Evolutionary conservation across 2,113 vertebrate species (phyloP), one percentile per base, ranked within the genome.

Genomic region (Fregetta grallaria): DNA sequence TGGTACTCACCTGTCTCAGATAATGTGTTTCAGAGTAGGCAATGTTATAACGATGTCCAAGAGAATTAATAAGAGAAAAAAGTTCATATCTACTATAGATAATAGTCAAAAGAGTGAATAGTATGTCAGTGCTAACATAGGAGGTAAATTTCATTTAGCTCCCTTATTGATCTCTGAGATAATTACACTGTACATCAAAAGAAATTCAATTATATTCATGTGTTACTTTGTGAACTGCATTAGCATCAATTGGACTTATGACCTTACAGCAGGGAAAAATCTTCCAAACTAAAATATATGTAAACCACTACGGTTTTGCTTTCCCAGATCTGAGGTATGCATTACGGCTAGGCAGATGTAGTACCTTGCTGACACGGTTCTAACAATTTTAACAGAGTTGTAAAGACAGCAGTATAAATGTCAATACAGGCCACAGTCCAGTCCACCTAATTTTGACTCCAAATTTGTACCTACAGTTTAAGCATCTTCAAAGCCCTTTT

Each of bases 111-210:
- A 83, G 44, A 85, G 25, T 59, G 86, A 95, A 61, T 88, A 92
- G 62, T 59, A 95, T 40, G 4, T 76, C 62, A 81, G 8, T 79
- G 26, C 38, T 95, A 80, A 66, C 50, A 61, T 47, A 34, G 14
- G 18, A 95, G 20, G 23, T 47, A 92, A 68, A 88, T 65, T 80
- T 76, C 68, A 90, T 47, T 95, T 94, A 94, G 62, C 38, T 85
- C 23, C 52, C n/a, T 89, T 92, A 97, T 89, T 93, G 78, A 96
- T 94, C 67, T 85, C 30, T 84, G 88, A 94, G 94, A 90, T 90
- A 96, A 94, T 93, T 94, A 95, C 75, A 62, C 42, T 95, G 50
- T 95, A 71, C 49, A 84, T 91, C 79, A 88, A 66, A 96, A 86
- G 34, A 94, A 83, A 74, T 95, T 79, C 12, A 78, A 73, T 92